Evolutionary conservation across 1,140 invertebrate genomes (phyloP).

Genomic region (Caenorhabditis latens): DNA sequence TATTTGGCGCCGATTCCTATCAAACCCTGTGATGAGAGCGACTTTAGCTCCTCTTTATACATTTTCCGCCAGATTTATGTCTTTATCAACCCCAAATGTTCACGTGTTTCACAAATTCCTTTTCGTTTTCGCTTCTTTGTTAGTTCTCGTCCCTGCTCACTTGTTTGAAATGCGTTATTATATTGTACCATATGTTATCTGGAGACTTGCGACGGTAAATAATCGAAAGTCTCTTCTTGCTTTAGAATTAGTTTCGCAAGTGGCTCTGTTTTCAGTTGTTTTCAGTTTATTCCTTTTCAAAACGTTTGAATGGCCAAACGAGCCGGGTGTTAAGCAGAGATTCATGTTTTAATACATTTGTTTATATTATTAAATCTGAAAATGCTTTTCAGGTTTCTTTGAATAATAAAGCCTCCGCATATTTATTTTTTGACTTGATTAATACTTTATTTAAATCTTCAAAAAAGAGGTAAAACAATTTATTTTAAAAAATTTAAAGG

Average conservation of each 20-base stretch:
- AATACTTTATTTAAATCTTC: too few species aligned
- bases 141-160: constrained; percentile 85
- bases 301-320: constrained; percentile 87
- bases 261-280: constrained; percentile 85
- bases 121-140: constrained; percentile 81
- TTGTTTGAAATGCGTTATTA: constrained; percentile 94
- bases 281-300: constrained; percentile 88
- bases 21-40: constrained; percentile 79
- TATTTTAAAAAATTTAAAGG: too few species aligned
- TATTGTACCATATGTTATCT: constrained; percentile 89
- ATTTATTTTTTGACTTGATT: too few species aligned
- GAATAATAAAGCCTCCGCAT: too few species aligned
- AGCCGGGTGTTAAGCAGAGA: constrained; percentile 84
- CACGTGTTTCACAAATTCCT: constrained; percentile 40
- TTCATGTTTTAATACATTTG: constrained; percentile 87
- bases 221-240: constrained; percentile 81
- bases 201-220: constrained; percentile 81
- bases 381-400: too few species aligned
- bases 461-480: too few species aligned
- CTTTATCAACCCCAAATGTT: not conserved
- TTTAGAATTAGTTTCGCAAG: constrained; percentile 84
- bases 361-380: not conserved
- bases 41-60: not conserved
- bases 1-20: constrained; percentile 89
- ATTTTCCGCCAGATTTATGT: not conserved